Base-by-base conservation (phyloP, 1,140 invertebrate species). In the Elymnias hypermnestra region DNA sequence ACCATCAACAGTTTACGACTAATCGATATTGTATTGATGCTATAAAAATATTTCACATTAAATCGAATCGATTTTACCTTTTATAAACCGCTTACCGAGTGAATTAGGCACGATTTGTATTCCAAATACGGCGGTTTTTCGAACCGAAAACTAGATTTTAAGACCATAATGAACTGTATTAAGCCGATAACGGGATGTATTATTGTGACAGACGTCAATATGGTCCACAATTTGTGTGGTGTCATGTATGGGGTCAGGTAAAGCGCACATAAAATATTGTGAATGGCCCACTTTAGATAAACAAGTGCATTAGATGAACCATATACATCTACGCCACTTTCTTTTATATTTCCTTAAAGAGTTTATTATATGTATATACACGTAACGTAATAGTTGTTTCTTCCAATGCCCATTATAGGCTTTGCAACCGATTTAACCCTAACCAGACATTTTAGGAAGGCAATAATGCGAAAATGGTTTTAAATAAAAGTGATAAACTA, bases 51-150 rank as follows among this genome's bases (percentile, higher is more conserved):
- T 17, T 22, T 8, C 26, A 29, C 36, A 51, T 29, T 39, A 36
- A 51, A 44, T 51, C 12, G 36, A 47, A 47, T 47, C 44, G 36
- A 47, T 47, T 47, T 41, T 41, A 29, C 13, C 31, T 33, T 33
- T 33, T 33, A 28, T 39, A 39, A 47, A 39, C 44, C 44, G 44
- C 44, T 47, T 48, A 39, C 29, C 7, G 41, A 8, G 18, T 25
- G 19, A 42, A 53, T 53, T 53, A 48, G 40, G 28, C 19, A 15
- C 46, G 36, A 54, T 55, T 55, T 49, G 37, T 55, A 55, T 55
- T 44, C 53, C 6, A 35, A 39, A 55, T 15, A 26, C 26, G 40
- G 35, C 25, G 15, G 15, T 49, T 44, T 29, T 36, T 15, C n/a
- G n/a, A 35, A 40, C 28, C 17, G 46, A 29, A 23, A 55, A 55